Evolutionary conservation across 2,113 vertebrate species (phyloP).

Genomic region (Dromaius novaehollandiae): DNA sequence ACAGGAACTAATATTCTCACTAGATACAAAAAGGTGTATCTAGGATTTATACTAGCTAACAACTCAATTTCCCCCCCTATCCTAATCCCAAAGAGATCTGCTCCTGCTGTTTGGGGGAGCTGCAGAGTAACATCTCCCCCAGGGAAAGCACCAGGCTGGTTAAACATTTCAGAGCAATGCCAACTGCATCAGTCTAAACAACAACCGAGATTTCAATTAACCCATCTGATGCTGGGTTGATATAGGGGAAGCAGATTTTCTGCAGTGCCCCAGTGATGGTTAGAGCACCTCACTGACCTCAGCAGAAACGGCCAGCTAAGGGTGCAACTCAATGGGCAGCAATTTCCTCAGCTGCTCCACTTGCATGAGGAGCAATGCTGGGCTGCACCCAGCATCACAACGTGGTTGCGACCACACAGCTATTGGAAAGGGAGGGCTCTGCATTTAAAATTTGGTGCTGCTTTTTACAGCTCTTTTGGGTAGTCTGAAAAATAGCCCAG

Average conservation of each 20-base stretch:
- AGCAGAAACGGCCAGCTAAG: accelerated
- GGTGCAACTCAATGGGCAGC: background rate
- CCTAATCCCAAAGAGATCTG: background rate
- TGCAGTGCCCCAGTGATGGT: accelerated
- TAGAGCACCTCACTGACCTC: background rate
- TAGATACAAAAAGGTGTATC: background rate
- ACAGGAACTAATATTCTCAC: background rate
- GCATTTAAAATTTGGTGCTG: background rate
- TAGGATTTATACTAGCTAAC: background rate
- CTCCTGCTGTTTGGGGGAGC: background rate
- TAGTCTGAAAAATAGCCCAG: background rate
- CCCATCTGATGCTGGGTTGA: background rate
- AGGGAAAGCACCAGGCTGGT: no score
- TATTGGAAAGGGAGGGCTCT: background rate
- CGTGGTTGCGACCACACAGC: accelerated
- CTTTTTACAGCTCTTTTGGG: background rate
- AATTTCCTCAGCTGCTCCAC: background rate
- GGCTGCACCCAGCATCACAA: accelerated
- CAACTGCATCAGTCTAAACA: background rate
- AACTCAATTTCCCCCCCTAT: accelerated
- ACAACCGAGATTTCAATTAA: background rate
- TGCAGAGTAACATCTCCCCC: background rate
- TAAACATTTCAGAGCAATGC: background rate
- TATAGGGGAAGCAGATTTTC: background rate
- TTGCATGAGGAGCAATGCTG: background rate